These are phyloP conservation scores for Sabellastarte sp. DNA, from an alignment of 2,888 invertebrate genomes.

Conservation along the genomic window DNA sequence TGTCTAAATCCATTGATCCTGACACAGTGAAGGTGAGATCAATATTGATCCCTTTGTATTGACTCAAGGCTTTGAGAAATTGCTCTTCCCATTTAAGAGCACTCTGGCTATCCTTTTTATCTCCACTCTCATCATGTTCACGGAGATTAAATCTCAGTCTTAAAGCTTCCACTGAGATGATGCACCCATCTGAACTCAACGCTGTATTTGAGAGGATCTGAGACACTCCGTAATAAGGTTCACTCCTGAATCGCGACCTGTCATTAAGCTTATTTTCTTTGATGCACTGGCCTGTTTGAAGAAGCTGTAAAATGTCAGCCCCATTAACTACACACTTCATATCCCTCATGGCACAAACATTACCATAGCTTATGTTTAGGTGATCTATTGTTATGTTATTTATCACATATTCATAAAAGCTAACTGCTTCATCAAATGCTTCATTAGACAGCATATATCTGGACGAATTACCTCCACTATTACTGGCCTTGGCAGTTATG, in stretches of 20 bases:
- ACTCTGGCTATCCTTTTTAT: not conserved
- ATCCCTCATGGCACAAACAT: constrained; percentile 32
- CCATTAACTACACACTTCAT: constrained; percentile 33
- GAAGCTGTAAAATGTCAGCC: constrained; percentile 9
- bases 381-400: not conserved
- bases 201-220: not conserved
- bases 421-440: not conserved
- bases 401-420: not conserved
- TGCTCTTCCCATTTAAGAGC: constrained; percentile 25
- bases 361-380: constrained; percentile 12
- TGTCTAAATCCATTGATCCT: constrained; percentile 35
- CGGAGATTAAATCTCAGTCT: not conserved
- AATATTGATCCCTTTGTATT: constrained; percentile 7
- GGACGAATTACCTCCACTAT: not conserved
- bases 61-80: constrained; percentile 13
- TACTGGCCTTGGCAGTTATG: constrained; percentile 1
- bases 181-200: not conserved
- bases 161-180: not conserved
- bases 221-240: not conserved
- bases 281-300: not conserved
- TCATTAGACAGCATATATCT: not conserved
- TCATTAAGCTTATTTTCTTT: not conserved
- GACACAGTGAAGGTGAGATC: constrained; percentile 28
- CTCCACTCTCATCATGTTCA: not conserved
- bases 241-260: not conserved